phyloP scores from a whole-genome alignment of 2,888 invertebrate species.

The Cantharis lateralis region DNA sequence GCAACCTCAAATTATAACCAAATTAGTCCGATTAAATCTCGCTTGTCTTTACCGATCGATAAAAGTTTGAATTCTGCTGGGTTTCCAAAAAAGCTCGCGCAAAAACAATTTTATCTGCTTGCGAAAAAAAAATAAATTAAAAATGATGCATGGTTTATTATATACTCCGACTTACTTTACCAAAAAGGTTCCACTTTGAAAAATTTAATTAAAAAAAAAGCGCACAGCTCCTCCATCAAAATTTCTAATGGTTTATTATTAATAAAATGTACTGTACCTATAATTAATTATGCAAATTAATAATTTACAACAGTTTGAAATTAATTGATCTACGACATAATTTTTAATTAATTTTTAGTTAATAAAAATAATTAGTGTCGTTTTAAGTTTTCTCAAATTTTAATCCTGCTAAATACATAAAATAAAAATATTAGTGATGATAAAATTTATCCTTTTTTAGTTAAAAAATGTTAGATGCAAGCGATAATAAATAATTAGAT shows the following conservation, averaged over 20 bases:
- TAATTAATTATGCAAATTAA: not conserved
- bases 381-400: not conserved
- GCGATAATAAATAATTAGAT: not conserved
- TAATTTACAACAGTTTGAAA: not conserved
- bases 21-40: constrained; percentile 13
- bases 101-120: not conserved
- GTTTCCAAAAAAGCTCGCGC: not conserved
- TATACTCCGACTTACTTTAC: not conserved
- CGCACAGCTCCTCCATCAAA: not conserved
- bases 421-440: not conserved
- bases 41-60: constrained; percentile 10
- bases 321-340: not conserved
- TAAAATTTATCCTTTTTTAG: not conserved
- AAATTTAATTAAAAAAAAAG: not conserved
- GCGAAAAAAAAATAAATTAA: not conserved
- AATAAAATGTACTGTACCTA: not conserved
- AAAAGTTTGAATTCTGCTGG: not conserved
- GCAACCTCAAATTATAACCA: constrained; percentile 22
- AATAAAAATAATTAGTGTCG: not conserved
- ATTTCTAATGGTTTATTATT: not conserved
- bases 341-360: not conserved
- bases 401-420: not conserved
- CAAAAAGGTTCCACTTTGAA: not conserved
- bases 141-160: not conserved
- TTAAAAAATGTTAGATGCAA: not conserved